Evolutionary conservation across 2,888 invertebrate genomes (phyloP).

Genomic region (Theretra japonica): DNA sequence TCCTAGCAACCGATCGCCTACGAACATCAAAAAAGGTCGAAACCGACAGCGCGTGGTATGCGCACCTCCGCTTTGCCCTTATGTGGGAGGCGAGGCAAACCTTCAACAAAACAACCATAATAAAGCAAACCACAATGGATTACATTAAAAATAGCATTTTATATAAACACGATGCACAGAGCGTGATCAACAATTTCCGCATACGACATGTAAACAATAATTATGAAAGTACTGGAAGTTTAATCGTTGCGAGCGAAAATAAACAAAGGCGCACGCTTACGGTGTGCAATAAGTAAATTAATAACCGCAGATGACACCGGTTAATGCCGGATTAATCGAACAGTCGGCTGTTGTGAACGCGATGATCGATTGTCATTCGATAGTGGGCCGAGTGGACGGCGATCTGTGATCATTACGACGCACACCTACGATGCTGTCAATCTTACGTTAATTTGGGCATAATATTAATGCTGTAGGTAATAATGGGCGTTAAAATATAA

Average conservation of each 20-base stretch:
- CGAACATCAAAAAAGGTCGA: slow-evolving; percentile 58
- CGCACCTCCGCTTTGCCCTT: slow-evolving; percentile 37
- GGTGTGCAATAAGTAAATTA: slow-evolving; percentile 49
- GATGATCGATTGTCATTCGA: slow-evolving; percentile 52
- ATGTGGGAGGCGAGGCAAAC: slow-evolving; percentile 37
- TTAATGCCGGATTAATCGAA: slow-evolving; percentile 56
- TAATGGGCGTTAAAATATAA: background rate
- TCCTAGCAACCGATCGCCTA: slow-evolving; percentile 55
- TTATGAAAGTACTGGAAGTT: slow-evolving; percentile 52
- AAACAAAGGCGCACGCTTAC: slow-evolving; percentile 48
- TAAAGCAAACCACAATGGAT: slow-evolving; percentile 4
- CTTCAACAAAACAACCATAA: slow-evolving; percentile 6
- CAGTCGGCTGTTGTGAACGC: slow-evolving; percentile 45
- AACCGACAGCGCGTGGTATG: slow-evolving; percentile 44
- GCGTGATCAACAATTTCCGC: slow-evolving; percentile 54
- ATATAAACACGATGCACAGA: slow-evolving; percentile 50
- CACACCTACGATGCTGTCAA: slow-evolving; percentile 11
- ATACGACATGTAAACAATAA: slow-evolving; percentile 61
- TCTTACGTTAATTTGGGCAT: background rate
- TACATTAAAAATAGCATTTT: slow-evolving; percentile 6
- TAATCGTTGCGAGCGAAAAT: slow-evolving; percentile 48
- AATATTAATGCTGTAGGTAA: background rate
- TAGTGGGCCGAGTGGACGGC: slow-evolving; percentile 18
- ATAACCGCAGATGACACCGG: slow-evolving; percentile 54
- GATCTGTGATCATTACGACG: slow-evolving; percentile 18